Evolutionary conservation across 1,140 invertebrate species (phyloP).

Genomic region (Drosophila nebulosa): DNA sequence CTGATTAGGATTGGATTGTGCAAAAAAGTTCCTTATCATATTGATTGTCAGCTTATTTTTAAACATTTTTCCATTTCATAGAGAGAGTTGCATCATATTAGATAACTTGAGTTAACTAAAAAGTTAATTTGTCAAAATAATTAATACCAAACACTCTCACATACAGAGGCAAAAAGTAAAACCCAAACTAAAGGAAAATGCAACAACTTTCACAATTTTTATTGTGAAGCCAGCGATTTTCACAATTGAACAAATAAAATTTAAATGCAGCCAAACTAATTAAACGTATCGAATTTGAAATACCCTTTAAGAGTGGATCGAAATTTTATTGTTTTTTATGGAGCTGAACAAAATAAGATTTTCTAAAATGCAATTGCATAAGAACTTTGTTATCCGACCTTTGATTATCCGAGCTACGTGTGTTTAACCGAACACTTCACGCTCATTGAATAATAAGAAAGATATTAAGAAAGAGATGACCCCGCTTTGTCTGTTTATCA

Average conservation of each 20-base stretch:
- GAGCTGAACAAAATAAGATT: too few species aligned
- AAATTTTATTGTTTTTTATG: too few species aligned
- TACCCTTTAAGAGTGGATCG: background rate
- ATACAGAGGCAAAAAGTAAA: conserved; percentile 10
- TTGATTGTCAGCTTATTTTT: background rate
- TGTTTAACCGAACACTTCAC: too few species aligned
- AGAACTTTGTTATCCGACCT: too few species aligned
- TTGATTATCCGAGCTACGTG: too few species aligned
- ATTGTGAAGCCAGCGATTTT: conserved; percentile 51
- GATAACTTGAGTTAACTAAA: background rate
- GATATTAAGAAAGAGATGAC: too few species aligned
- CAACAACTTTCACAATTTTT: conserved; percentile 66
- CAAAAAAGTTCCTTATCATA: background rate
- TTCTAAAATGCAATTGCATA: too few species aligned
- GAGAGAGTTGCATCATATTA: background rate
- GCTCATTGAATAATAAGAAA: too few species aligned
- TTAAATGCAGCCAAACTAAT: conserved; percentile 39
- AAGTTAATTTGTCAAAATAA: background rate
- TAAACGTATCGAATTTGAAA: background rate
- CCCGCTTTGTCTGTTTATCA: too few species aligned
- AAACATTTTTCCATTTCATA: background rate
- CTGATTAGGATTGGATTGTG: too few species aligned
- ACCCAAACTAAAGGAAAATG: conserved; percentile 33
- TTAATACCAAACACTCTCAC: too few species aligned
- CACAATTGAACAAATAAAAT: conserved; percentile 52